These are phyloP conservation scores for Characodon lateralis DNA, from an alignment of 2,797 vertebrate genomes.

Conservation along the genomic window DNA sequence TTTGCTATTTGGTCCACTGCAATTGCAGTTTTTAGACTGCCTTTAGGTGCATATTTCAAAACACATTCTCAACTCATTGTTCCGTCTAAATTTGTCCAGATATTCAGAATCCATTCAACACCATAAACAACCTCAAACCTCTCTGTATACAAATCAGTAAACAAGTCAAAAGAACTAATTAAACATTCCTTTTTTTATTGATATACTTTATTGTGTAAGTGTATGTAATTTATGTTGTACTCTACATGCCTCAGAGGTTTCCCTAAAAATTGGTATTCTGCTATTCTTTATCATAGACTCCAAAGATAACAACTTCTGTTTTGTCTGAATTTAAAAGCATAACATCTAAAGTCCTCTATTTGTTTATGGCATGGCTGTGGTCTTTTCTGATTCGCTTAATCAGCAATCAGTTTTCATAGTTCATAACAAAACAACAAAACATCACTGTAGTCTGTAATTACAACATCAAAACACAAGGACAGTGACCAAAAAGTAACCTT, in stretches of 20 bases:
- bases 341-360: not conserved
- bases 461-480: slow-evolving; percentile 13
- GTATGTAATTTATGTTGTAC: not conserved
- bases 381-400: not conserved
- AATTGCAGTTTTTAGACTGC: not conserved
- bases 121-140: not conserved
- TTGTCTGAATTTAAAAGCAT: not conserved
- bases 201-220: not conserved
- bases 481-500: slow-evolving; percentile 39
- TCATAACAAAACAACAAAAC: slow-evolving; percentile 4
- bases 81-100: not conserved
- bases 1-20: not conserved
- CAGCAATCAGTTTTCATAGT: not conserved
- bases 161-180: not conserved
- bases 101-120: not conserved
- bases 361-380: no score
- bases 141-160: not conserved
- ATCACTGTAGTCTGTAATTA: slow-evolving; percentile 2
- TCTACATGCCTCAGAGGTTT: not conserved
- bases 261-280: not conserved
- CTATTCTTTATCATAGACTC: not conserved
- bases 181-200: not conserved
- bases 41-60: not conserved
- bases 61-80: not conserved
- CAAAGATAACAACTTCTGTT: not conserved